A percentile compares a stretch with the other conserved stretches of the same genome.
These are phyloP conservation scores for Pampus argenteus DNA, from an alignment of 2,797 vertebrate species.

Conservation along the genomic window DNA sequence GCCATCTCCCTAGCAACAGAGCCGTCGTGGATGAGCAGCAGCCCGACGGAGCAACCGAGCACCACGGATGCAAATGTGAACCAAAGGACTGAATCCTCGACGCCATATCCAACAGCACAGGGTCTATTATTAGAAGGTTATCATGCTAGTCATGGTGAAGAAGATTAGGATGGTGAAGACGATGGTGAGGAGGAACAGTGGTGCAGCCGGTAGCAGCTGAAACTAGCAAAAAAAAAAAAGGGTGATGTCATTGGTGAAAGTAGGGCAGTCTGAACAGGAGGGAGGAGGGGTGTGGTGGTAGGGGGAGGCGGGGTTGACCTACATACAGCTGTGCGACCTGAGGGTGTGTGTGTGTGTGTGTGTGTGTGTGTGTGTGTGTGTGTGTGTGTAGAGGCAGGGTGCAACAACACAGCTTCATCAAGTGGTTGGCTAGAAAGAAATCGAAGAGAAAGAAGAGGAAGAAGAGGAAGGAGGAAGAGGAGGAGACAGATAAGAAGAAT, in stretches of 20 bases:
- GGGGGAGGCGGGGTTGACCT: slow-evolving; percentile 73
- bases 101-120: slow-evolving; percentile 38
- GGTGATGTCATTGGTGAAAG: slow-evolving; percentile 85
- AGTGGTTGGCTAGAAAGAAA: slow-evolving; percentile 64
- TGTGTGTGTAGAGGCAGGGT: slow-evolving; percentile 31
- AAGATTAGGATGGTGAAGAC: slow-evolving; percentile 44
- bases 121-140: slow-evolving; percentile 59
- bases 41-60: slow-evolving; percentile 36
- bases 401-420: slow-evolving; percentile 68
- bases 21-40: slow-evolving; percentile 56
- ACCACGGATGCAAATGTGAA: slow-evolving; percentile 62
- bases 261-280: slow-evolving; percentile 81
- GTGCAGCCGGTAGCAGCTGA: slow-evolving; percentile 34
- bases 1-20: slow-evolving; percentile 76
- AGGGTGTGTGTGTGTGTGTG: slow-evolving; percentile 57
- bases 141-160: slow-evolving; percentile 32
- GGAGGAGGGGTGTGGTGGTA: slow-evolving; percentile 37
- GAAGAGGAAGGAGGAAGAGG: slow-evolving; percentile 17
- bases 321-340: slow-evolving; percentile 84
- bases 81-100: slow-evolving; percentile 32
- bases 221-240: slow-evolving; percentile 40
- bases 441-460: slow-evolving; percentile 45
- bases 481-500: slow-evolving; percentile 34
- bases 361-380: slow-evolving; percentile 31
- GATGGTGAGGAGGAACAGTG: slow-evolving; percentile 36